Evolutionary conservation across 2,113 vertebrate species (phyloP).

Genomic region (Semnornis frantzii): DNA sequence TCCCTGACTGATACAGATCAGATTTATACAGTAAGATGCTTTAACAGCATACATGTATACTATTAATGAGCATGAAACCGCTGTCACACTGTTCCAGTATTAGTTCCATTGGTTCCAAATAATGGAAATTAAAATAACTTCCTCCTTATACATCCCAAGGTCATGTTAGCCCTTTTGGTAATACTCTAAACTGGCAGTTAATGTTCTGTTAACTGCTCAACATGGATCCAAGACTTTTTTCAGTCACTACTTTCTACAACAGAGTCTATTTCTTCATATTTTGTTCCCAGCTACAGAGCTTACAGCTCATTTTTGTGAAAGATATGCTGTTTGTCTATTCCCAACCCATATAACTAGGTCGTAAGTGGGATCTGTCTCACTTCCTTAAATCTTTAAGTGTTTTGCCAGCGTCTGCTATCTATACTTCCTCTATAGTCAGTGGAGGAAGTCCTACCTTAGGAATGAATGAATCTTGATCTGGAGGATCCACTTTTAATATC

Average conservation of each 20-base stretch:
- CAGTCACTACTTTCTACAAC: background rate
- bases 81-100: background rate
- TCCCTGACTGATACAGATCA: background rate
- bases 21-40: slow-evolving; percentile 2
- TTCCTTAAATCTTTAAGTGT: background rate
- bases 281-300: background rate
- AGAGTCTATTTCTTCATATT: background rate
- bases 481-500: background rate
- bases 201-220: background rate
- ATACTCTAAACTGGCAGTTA: background rate
- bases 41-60: background rate
- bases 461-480: background rate
- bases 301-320: background rate
- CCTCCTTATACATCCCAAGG: background rate
- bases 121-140: background rate
- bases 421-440: background rate
- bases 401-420: background rate
- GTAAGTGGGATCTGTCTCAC: background rate
- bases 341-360: background rate
- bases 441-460: background rate
- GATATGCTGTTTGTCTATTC: background rate
- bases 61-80: slow-evolving; percentile 25
- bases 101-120: background rate
- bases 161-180: background rate
- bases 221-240: background rate